phyloP scores from a whole-genome alignment of 1,140 invertebrate species.

The Episyrphus balteatus region DNA sequence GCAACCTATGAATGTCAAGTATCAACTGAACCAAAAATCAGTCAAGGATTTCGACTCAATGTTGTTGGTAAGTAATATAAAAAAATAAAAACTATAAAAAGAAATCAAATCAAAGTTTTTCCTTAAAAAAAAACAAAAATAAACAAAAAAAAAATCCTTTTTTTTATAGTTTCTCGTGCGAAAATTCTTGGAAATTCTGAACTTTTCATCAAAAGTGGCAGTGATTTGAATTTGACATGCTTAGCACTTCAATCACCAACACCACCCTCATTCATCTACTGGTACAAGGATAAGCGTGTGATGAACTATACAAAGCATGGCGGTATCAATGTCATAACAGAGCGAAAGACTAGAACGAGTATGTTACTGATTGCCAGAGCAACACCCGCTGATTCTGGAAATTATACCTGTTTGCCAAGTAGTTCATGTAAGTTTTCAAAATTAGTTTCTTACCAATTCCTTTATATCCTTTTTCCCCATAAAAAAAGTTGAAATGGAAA shows the following conservation, averaged over 20 bases:
- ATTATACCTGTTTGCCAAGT: constrained; percentile 65
- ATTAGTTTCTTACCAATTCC: too few relatives aligned
- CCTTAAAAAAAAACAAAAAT: not conserved
- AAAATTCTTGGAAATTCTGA: constrained; percentile 59
- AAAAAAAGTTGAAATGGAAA: too few relatives aligned
- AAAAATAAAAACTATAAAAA: not conserved
- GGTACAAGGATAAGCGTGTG: constrained; percentile 61
- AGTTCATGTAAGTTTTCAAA: constrained; percentile 34
- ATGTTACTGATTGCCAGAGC: constrained; percentile 62
- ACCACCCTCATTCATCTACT: constrained; percentile 62
- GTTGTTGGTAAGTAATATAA: constrained; percentile 55
- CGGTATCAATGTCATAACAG: constrained; percentile 68
- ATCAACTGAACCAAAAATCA: constrained; percentile 69
- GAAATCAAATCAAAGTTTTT: not conserved
- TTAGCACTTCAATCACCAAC: constrained; percentile 67
- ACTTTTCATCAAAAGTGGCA: constrained; percentile 67
- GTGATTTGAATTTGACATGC: constrained; percentile 62
- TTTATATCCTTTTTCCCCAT: too few relatives aligned
- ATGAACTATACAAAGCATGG: constrained; percentile 72
- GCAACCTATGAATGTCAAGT: constrained; percentile 72
- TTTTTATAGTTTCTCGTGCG: constrained; percentile 56
- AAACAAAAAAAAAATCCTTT: constrained; percentile 1
- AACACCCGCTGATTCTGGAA: constrained; percentile 59
- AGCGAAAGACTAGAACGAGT: constrained; percentile 64
- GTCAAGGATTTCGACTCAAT: constrained; percentile 57